These are phyloP conservation scores for Acleris literana DNA, from an alignment of 2,888 invertebrate genomes.

Conservation along the genomic window DNA sequence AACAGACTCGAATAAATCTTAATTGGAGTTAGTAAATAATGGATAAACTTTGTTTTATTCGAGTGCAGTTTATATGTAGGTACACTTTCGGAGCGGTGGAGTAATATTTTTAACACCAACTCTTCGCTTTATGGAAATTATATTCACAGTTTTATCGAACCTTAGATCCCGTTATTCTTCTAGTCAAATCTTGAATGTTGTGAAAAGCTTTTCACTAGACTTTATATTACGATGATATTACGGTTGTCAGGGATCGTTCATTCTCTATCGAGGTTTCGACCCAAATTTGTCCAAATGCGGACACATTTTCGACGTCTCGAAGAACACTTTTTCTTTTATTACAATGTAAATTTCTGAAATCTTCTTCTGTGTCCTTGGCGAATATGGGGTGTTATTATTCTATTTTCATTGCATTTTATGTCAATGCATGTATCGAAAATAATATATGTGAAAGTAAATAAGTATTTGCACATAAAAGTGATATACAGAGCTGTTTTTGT, in stretches of 20 bases:
- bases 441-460: background rate
- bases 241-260: conserved; percentile 65
- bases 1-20: conserved; percentile 35
- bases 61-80: conserved; percentile 7
- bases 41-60: conserved; percentile 15
- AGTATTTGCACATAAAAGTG: background rate
- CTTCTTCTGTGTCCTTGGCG: conserved; percentile 52
- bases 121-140: background rate
- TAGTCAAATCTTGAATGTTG: conserved; percentile 54
- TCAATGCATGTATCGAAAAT: background rate
- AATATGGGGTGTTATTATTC: conserved; percentile 36
- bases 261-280: conserved; percentile 67
- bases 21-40: conserved; percentile 31
- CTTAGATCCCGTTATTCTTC: no score
- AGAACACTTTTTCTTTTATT: conserved; percentile 69
- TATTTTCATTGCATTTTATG: conserved; percentile 47
- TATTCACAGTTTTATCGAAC: no score
- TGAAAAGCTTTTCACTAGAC: conserved; percentile 59
- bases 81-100: background rate
- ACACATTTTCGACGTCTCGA: conserved; percentile 68
- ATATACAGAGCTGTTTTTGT: no score
- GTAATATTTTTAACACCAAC: background rate
- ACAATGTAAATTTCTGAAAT: conserved; percentile 68
- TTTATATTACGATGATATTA: conserved; percentile 70
- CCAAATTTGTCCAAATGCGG: conserved; percentile 73